phyloP scores from a whole-genome alignment of 30 jellyfish, hydroid and myxozoan genomes.

The Rhopilema esculentum region DNA sequence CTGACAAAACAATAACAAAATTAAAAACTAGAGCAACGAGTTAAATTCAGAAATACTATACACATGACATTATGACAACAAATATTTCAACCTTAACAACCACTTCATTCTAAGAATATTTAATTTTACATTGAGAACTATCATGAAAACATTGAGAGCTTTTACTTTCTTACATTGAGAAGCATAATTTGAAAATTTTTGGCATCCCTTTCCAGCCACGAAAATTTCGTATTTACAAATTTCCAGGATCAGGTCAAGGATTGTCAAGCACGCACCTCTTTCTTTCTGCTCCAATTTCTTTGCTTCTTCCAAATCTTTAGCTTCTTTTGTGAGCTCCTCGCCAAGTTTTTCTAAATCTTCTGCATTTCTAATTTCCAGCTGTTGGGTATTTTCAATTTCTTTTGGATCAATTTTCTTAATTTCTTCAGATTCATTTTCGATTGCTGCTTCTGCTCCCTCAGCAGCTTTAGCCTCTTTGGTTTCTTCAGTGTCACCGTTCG shows the following conservation, averaged over 20 bases:
- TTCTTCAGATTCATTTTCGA: slow-evolving; percentile 4
- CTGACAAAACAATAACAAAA: slow-evolving; percentile 13
- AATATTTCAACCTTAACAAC: no score
- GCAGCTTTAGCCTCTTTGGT: slow-evolving; percentile 31
- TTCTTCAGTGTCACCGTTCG: slow-evolving; percentile 12
- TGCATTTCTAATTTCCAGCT: slow-evolving; percentile 27
- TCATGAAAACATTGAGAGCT: no score
- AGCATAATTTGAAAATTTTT: no score
- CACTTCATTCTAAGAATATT: no score
- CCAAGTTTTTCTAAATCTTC: slow-evolving; percentile 31
- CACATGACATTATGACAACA: neutral
- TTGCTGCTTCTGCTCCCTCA: slow-evolving; percentile 9
- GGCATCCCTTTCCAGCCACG: neutral
- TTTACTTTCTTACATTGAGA: no score
- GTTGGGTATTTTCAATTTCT: slow-evolving; percentile 25
- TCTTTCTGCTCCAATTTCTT: slow-evolving; percentile 57
- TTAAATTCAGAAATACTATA: neutral
- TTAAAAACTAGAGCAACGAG: neutral
- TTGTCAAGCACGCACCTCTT: slow-evolving; percentile 30
- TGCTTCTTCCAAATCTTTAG: slow-evolving; percentile 39
- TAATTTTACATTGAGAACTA: no score
- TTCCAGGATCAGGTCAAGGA: neutral
- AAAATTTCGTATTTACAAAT: neutral
- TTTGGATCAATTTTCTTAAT: slow-evolving; percentile 27
- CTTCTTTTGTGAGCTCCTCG: slow-evolving; percentile 56